phyloP scores from a whole-genome alignment of 2,888 invertebrate species.

The Nomada fucata region DNA sequence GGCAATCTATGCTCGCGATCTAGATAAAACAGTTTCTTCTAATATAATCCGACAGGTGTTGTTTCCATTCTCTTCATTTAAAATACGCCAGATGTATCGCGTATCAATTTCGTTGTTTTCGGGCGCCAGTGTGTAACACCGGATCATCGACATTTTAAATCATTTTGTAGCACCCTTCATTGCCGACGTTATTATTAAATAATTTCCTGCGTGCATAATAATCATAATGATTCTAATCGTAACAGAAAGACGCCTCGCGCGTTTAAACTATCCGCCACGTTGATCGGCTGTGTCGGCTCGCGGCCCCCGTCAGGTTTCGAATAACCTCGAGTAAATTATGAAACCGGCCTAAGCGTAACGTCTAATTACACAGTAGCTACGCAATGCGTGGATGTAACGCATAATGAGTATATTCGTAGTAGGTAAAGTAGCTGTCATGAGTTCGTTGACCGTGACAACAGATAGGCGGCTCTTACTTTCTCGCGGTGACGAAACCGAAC shows the following conservation, averaged over 20 bases:
- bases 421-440: slow-evolving; percentile 69
- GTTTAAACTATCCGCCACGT: neutral
- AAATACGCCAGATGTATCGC: too few species aligned
- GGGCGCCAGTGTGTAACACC: neutral
- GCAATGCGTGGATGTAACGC: slow-evolving; percentile 54
- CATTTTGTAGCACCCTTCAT: neutral
- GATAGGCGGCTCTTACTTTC: slow-evolving; percentile 76
- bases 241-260: neutral
- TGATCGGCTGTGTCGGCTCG: neutral
- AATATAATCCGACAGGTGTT: too few species aligned
- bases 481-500: slow-evolving; percentile 54
- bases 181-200: neutral
- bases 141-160: neutral
- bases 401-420: slow-evolving; percentile 51
- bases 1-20: neutral
- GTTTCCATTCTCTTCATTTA: too few species aligned
- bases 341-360: slow-evolving; percentile 18
- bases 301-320: neutral
- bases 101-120: neutral
- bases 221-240: neutral
- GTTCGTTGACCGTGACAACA: slow-evolving; percentile 76
- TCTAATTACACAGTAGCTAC: slow-evolving; percentile 46
- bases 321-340: slow-evolving; percentile 2
- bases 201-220: neutral
- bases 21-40: neutral